These are phyloP conservation scores for Drosophila phalerata DNA, from an alignment of 2,888 invertebrate genomes.

Conservation along the genomic window DNA sequence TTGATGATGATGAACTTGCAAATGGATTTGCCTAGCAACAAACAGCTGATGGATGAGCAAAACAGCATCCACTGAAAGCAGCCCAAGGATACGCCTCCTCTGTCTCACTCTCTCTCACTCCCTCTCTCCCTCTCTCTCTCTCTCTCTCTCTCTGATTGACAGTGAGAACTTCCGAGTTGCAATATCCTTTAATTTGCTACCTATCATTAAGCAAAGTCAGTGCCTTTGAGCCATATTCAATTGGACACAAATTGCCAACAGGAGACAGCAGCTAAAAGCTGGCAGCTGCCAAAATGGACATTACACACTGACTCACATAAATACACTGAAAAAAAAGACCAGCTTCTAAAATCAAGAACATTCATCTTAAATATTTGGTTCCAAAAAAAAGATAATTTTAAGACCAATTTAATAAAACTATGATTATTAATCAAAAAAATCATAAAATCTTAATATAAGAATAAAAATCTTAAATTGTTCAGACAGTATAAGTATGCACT, in stretches of 20 bases:
- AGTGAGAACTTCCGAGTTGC: conserved; percentile 9
- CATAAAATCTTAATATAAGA: no score
- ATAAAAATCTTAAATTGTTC: no score
- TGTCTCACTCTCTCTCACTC: neutral
- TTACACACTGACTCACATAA: conserved; percentile 3
- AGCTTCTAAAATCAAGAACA: no score
- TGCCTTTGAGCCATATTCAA: conserved; percentile 43
- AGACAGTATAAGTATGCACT: no score
- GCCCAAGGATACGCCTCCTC: conserved; percentile 14
- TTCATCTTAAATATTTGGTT: no score
- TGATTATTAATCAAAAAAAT: no score
- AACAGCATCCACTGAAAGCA: conserved; percentile 12
- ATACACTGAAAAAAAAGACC: no score
- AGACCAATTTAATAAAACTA: no score
- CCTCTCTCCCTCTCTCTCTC: neutral
- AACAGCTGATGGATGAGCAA: conserved; percentile 45
- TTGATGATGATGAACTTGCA: conserved; percentile 53
- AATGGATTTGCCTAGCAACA: conserved; percentile 60
- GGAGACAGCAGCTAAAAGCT: conserved; percentile 16
- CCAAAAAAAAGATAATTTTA: no score
- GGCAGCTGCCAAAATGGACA: neutral
- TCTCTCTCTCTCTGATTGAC: neutral
- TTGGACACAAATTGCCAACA: conserved; percentile 46
- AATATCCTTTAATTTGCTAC: conserved; percentile 56
- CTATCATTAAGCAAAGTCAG: conserved; percentile 52